phyloP scores from a whole-genome alignment of 2,797 vertebrate genomes.

The Schizopygopsis pylzovi region DNA sequence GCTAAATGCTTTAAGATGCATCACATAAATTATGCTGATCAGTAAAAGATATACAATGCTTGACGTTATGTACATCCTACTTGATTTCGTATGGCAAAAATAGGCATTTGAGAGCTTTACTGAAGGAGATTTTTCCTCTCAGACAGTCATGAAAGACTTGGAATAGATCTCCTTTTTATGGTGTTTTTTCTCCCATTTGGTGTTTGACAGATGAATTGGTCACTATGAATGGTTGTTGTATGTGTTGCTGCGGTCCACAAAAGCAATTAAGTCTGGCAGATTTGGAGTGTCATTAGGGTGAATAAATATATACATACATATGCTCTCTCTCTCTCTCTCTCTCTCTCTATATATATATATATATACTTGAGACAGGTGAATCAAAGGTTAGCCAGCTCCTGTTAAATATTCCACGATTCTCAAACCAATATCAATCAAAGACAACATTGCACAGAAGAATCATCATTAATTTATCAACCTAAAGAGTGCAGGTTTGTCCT shows the following conservation, averaged over 20 bases:
- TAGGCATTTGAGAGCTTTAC: not conserved
- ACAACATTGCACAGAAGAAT: not conserved
- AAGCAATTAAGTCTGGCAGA: not conserved
- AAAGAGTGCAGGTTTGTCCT: slow-evolving; percentile 20
- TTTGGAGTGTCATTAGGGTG: not conserved
- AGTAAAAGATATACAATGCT: not conserved
- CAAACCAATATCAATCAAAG: not conserved
- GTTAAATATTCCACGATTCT: not conserved
- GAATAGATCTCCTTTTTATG: not conserved
- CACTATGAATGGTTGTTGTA: not conserved
- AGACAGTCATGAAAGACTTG: not conserved
- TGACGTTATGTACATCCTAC: not conserved
- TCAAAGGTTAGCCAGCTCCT: slow-evolving; percentile 11
- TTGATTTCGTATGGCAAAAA: not conserved
- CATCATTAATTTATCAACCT: slow-evolving; percentile 19
- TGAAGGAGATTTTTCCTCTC: not conserved
- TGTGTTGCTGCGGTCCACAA: not conserved
- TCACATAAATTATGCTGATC: not conserved
- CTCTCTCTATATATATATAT: not conserved
- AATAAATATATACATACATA: not conserved
- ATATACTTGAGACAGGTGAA: slow-evolving; percentile 4
- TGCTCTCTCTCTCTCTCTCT: too few relatives aligned
- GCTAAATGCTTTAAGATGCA: not conserved
- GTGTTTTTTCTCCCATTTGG: not conserved
- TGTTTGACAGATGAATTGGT: not conserved